Percentiles rank a stretch among this genome's conserved stretches.
phyloP scores from a whole-genome alignment of 1,140 invertebrate species.

The Cyclina sinensis region DNA sequence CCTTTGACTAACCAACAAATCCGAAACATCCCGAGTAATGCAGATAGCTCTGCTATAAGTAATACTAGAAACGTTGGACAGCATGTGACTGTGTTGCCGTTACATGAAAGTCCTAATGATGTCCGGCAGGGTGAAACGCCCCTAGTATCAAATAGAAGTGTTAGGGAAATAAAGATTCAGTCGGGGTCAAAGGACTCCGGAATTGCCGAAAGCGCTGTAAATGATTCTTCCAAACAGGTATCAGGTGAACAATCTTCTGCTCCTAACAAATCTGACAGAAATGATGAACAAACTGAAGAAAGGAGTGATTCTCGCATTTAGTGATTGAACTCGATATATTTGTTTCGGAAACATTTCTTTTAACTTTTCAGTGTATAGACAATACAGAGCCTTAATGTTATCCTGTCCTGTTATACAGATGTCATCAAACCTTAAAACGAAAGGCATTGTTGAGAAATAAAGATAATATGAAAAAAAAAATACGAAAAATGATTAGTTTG shows the following conservation, averaged over 20 bases:
- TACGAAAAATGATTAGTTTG: too few species aligned
- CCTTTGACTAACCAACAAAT: neutral
- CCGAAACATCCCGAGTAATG: neutral
- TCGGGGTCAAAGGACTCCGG: slow-evolving; percentile 16
- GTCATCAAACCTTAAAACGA: too few species aligned
- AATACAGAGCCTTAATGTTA: too few species aligned
- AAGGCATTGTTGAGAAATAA: too few species aligned
- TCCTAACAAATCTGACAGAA: neutral
- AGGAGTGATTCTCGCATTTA: slow-evolving; percentile 25
- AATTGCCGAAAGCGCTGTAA: neutral
- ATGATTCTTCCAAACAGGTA: neutral
- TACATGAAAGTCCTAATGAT: neutral
- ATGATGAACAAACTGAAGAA: neutral
- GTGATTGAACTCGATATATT: too few species aligned
- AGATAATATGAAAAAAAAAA: too few species aligned
- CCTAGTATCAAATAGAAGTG: slow-evolving; percentile 1
- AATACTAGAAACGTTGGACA: neutral
- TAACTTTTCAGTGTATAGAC: too few species aligned
- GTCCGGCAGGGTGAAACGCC: neutral
- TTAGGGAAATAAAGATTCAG: slow-evolving; percentile 14
- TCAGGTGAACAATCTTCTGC: neutral
- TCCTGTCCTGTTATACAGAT: too few species aligned
- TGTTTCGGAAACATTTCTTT: too few species aligned
- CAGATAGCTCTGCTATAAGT: neutral
- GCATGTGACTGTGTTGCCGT: neutral